A percentile compares a stretch with the other conserved stretches of the same genome.
Evolutionary conservation across 2,888 invertebrate genomes (phyloP).

Genomic region (Nomada ruficornis): DNA sequence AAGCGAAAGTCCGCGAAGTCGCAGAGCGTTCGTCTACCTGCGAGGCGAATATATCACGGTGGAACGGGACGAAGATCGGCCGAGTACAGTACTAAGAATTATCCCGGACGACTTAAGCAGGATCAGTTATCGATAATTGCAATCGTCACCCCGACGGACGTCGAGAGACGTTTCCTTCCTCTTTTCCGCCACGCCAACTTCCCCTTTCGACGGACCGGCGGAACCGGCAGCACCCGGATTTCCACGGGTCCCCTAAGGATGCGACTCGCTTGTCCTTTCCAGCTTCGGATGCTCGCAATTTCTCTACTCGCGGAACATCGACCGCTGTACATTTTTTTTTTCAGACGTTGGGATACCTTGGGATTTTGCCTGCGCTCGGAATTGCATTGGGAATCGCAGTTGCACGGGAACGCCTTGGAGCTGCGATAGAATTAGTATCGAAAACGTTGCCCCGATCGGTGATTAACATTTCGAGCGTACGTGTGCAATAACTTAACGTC

Average conservation of each 20-base stretch:
- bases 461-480: no score
- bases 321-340: not conserved
- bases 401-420: no score
- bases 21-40: not conserved
- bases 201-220: conserved; percentile 10
- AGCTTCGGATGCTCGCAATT: conserved; percentile 37
- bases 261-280: conserved; percentile 19
- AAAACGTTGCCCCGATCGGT: no score
- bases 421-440: no score
- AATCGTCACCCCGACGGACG: conserved; percentile 54
- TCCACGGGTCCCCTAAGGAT: conserved; percentile 34
- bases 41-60: not conserved
- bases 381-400: no score
- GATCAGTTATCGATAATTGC: conserved; percentile 61
- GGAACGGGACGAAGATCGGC: conserved; percentile 22
- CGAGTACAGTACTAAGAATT: conserved; percentile 14
- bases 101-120: conserved; percentile 44
- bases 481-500: no score
- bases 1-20: conserved; percentile 40
- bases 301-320: conserved; percentile 32
- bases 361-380: no score
- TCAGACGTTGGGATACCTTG: not conserved
- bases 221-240: conserved; percentile 30
- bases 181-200: conserved; percentile 55
- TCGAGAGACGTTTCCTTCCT: conserved; percentile 53